Base-by-base conservation (phyloP, 2,797 vertebrate species). In the Etheostoma perlongum region DNA sequence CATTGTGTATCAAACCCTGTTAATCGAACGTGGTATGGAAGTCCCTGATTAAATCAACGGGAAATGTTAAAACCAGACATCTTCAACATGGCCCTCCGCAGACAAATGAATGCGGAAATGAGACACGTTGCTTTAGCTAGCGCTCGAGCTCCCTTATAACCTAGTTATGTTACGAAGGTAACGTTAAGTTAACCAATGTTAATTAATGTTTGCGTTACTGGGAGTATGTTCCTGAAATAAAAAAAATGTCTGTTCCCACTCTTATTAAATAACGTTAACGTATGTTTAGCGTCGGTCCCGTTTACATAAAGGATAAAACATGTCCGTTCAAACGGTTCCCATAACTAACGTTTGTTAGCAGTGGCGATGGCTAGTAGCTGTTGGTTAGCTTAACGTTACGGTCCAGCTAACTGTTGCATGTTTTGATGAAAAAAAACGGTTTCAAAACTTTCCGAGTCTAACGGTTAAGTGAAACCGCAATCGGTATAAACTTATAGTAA, bases 91-190 rank as follows among this genome's bases (percentile, higher is more conserved):
- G 92, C 77, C 68, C 75, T 92, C 83, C 58, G 62, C 81, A 72
- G 84, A 91, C 89, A 87, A 89, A 91, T 93, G 92, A 94, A 95
- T 91, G 94, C 94, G 95, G 94, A 95, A 95, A 93, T 91, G 91
- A 94, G 94, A 94, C 94, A 94, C 94, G 95, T 94, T 94, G 94
- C 92, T 91, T 87, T 91, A 93, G 90, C 91, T 86, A 75, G 74
- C 74, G 74, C 82, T 71, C 79, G 76, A 91, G 90, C 88, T 89
- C 84, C 87, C 68, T 76, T 81, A 76, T 80, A 80, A 82, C 61
- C 81, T 81, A 92, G 75, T 89, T 80, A 85, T 78, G 79, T 89
- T 81, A 84, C 79, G 79, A 82, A 81, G 78, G 77, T 72, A 62
- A 40, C 36, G 36, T 40, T 40, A 40, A 40, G 73, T 85, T 85